Base-by-base conservation (phyloP, 2,797 vertebrate species). In the Hozukius guyotensis region DNA sequence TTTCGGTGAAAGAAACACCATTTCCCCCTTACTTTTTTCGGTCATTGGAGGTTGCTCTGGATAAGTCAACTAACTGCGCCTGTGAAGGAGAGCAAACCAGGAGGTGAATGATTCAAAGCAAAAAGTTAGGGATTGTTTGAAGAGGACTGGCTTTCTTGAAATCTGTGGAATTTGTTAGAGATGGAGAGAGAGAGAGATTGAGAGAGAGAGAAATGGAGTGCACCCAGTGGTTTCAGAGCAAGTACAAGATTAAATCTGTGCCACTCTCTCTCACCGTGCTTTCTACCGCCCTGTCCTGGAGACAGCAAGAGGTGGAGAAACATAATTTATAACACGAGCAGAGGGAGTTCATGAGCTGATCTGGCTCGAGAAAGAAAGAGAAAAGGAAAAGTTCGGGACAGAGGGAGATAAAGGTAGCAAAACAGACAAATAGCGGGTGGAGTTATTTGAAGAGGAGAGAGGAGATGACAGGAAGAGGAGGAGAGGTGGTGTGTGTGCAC, bases 121-220 rank as follows among this genome's bases (percentile, higher is more conserved):
- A 87, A 83, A 46, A 75, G 64, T 78, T 78, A 3, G 16, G 52
- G 74, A 64, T 72, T 78, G 70, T 81, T 88, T 66, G 77, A 83
- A 73, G 73, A 73, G 56, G 29, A 46, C 34, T 61, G 70, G 38
- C 36, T 66, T 82, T 76, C 42, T 46, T 22, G 14, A n/a, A 12
- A 22, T 55, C n/a, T 55, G 53, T 24, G 53, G 64, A 31, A 60
- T 65, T 52, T 65, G 71, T 72, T 25, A 18, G 57, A n/a, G 60
- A 68, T 12, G n/a, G 32, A 53, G 63, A n/a, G 55, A 22, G 56
- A 59, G n/a, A 16, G 56, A 20, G 59, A 67, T 10, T 16, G 32
- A 53, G 63, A n/a, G 55, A 22, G 56, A 11, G 11, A 36, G 31
- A 63, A 55, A 52, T 42, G 61, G 38, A 74, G 31, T 4, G 32